Conservation (phyloP, 2,888 invertebrate species). For the Anaspis maculata region DNA sequence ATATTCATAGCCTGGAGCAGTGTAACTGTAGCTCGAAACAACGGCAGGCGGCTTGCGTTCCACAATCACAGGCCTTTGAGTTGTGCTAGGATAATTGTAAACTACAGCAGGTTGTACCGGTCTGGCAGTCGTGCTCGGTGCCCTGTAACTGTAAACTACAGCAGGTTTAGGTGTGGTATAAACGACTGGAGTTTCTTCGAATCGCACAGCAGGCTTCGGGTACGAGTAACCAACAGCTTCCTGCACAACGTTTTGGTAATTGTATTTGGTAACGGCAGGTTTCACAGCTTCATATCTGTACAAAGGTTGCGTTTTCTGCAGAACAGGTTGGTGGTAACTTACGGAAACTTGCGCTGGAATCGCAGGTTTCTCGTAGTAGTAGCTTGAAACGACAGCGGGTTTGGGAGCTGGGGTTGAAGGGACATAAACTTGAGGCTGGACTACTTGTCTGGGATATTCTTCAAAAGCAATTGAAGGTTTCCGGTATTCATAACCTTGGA, state of each 20-base stretch:
- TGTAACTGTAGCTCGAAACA: conserved; percentile 20
- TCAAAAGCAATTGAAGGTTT: conserved; percentile 1
- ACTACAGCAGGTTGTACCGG: too few relatives aligned
- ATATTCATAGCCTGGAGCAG: conserved; percentile 22
- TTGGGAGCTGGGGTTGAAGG: conserved; percentile 6
- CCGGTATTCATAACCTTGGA: neutral
- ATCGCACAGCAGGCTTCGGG: conserved; percentile 23
- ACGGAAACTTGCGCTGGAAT: too few relatives aligned
- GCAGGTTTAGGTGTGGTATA: conserved; percentile 14
- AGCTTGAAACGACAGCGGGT: conserved; percentile 6
- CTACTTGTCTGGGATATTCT: neutral
- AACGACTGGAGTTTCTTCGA: conserved; percentile 16
- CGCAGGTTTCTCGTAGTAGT: too few relatives aligned
- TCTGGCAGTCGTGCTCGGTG: conserved; percentile 5
- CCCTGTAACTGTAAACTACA: conserved; percentile 11
- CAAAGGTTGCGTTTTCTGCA: too few relatives aligned
- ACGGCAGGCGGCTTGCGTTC: conserved; percentile 15
- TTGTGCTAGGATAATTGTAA: too few relatives aligned
- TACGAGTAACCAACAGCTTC: conserved; percentile 35
- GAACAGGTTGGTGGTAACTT: conserved; percentile 4
- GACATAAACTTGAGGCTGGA: conserved; percentile 1
- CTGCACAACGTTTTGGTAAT: conserved; percentile 12
- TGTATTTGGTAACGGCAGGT: conserved; percentile 10
- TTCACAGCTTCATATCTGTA: conserved; percentile 1
- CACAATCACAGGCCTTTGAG: conserved; percentile 19